Evolutionary conservation across 2,113 vertebrate genomes (phyloP), one percentile per base, ranked within the genome.

Genomic region (Archilochus colubris): DNA sequence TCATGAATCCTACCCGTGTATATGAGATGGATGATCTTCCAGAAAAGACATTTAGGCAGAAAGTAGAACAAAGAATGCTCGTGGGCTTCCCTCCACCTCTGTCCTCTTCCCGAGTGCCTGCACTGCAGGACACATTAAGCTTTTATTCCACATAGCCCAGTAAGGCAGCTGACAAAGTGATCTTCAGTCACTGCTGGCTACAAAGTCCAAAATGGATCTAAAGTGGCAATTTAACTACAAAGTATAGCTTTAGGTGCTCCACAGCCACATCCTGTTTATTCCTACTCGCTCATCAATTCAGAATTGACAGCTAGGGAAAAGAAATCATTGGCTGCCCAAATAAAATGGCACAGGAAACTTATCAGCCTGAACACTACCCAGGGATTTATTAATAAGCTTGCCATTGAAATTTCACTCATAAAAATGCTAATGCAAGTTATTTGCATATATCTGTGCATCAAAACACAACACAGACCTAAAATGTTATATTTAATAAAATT

Each of bases 371-470:
- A 63, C 62, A 75, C 48, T 79, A 67, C 72, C 36, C 66, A 77
- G 87, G 61, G 94, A 94, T 96, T 93, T 95, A 92, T 95, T 95
- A 86, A 91, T 86, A 95, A 86, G 85, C n/a, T 93, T 95, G 75
- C 46, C 40, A 95, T 77, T 95, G 83, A 96, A 96, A 95, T 92
- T 43, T 94, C 69, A 91, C 54, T 89, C 91, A 86, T 94, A 92
- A 96, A 91, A 94, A 93, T 95, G 91, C 86, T 93, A 96, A 96
- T 91, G 7, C 12, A 62, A 79, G 61, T 81, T 88, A 94, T 96
- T 96, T 95, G 83, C 89, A 93, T 96, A 54, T 23, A 27, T 72
- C 90, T 88, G 33, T 63, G 58, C 72, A 86, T 86, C 46, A 82
- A 94, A 95, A 92, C 50, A 70, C n/a, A 79, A 58, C 43, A 77